Evolutionary conservation across 2,113 vertebrate species (phyloP).

Genomic region (Patagioenas fasciata): DNA sequence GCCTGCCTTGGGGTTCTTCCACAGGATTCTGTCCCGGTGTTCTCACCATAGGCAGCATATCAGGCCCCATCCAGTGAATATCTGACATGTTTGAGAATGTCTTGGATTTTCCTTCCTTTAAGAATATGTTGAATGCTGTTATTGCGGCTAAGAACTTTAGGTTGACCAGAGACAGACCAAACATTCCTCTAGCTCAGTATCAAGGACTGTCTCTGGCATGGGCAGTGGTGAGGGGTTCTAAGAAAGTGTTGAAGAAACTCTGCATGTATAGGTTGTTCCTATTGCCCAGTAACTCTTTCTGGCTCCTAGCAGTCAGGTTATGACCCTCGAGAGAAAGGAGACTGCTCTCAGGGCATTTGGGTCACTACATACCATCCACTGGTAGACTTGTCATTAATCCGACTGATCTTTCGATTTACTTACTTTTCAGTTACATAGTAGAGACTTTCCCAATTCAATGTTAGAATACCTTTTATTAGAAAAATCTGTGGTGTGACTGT

Average conservation of each 20-base stretch:
- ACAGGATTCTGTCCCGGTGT: neutral
- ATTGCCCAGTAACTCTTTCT: neutral
- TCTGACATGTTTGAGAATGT: neutral
- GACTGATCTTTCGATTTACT: neutral
- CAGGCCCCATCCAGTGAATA: neutral
- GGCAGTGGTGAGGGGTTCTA: neutral
- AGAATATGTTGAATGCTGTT: rapidly evolving
- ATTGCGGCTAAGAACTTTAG: neutral
- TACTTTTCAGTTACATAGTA: rapidly evolving
- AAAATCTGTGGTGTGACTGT: neutral
- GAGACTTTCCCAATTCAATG: neutral
- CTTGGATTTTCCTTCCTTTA: neutral
- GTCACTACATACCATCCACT: neutral
- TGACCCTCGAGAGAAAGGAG: neutral
- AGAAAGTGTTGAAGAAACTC: rapidly evolving
- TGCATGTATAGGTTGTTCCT: neutral
- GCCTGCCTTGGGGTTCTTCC: neutral
- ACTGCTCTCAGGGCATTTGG: neutral
- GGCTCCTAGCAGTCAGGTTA: neutral
- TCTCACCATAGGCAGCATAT: neutral
- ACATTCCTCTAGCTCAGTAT: no score
- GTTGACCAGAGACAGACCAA: neutral
- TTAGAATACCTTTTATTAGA: neutral
- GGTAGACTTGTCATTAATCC: neutral
- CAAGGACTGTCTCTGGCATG: rapidly evolving